These are phyloP conservation scores for Gallinago paraguaiae DNA, from an alignment of 2,113 vertebrate genomes.

Conservation along the genomic window DNA sequence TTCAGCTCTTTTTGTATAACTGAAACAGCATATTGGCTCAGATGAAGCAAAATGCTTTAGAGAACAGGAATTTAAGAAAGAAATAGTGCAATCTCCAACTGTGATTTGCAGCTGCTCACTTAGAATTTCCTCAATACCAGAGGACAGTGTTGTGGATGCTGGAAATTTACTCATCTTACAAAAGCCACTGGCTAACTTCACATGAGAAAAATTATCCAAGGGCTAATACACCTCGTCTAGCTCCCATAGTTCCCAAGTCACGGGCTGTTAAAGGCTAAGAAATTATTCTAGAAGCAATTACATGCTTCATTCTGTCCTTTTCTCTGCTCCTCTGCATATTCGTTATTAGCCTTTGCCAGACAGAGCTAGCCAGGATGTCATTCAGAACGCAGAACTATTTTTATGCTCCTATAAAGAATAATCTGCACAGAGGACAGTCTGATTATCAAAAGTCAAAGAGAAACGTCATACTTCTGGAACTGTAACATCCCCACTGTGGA, in stretches of 20 bases:
- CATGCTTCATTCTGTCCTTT: background rate
- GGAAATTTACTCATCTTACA: background rate
- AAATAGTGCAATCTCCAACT: background rate
- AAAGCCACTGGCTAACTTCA: background rate
- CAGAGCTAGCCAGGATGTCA: background rate
- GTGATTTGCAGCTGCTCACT: background rate
- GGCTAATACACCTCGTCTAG: background rate
- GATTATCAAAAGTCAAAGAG: background rate
- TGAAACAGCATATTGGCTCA: background rate
- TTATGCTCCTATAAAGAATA: background rate
- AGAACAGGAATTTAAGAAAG: background rate
- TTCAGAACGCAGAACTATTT: background rate
- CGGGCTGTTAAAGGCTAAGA: background rate
- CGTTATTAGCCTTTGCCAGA: background rate
- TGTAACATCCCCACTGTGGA: background rate
- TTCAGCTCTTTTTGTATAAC: background rate
- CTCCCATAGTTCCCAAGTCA: background rate
- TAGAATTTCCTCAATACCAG: background rate
- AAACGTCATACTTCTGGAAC: background rate
- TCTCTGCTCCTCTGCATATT: background rate
- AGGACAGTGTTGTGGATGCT: background rate
- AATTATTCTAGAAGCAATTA: background rate
- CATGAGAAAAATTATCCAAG: background rate
- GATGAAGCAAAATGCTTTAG: background rate
- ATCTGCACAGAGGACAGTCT: background rate